A percentile compares a stretch with the other conserved stretches of the same genome.
Evolutionary conservation across 2,113 vertebrate species (phyloP).

Genomic region (Hippolais icterina): DNA sequence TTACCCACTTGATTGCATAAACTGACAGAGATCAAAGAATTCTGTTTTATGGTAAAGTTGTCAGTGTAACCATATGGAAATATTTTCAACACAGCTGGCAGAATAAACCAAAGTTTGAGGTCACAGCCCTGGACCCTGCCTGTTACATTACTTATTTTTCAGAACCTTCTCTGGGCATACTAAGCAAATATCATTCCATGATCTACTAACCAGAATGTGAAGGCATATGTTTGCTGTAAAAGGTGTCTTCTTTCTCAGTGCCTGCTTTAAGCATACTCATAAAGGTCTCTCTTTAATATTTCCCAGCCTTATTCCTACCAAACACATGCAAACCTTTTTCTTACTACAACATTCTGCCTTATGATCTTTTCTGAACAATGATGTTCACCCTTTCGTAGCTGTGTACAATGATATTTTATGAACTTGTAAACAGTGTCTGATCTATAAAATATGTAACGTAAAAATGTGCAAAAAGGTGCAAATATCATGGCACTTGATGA

Average conservation of each 20-base stretch:
- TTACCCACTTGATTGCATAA: background rate
- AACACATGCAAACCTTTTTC: background rate
- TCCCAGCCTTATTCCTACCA: background rate
- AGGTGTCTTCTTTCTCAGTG: background rate
- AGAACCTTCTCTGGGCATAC: conserved; percentile 23
- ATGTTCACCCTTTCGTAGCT: background rate
- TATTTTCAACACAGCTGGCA: background rate
- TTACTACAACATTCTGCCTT: background rate
- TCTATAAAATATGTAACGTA: background rate
- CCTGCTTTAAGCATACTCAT: background rate
- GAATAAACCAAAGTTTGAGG: background rate
- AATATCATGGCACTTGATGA: background rate
- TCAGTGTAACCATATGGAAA: conserved; percentile 25
- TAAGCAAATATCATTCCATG: background rate
- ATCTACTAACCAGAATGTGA: background rate
- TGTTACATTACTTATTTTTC: background rate
- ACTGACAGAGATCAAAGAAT: background rate
- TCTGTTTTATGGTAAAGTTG: background rate
- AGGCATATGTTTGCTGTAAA: background rate
- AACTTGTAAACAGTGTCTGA: background rate
- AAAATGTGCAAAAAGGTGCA: background rate
- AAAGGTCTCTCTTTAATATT: background rate
- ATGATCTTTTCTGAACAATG: background rate
- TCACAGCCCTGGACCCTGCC: background rate
- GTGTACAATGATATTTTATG: background rate